Evolutionary conservation across 1,140 invertebrate genomes (phyloP), one percentile per base, ranked within the genome.

Genomic region (Chionoecetes opilio): DNA sequence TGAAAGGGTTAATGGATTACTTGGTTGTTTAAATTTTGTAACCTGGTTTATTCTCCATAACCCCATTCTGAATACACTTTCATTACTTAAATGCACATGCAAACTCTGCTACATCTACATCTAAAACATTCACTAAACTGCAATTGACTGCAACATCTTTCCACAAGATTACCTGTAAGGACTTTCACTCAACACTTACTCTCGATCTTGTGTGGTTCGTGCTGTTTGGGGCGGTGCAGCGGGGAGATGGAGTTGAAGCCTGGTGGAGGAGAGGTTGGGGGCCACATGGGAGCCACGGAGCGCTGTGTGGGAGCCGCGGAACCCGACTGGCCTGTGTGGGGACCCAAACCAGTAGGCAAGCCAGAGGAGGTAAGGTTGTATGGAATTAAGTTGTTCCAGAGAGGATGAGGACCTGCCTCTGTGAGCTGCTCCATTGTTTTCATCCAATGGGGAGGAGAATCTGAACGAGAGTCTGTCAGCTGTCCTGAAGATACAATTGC

Each of bases 401-500:
- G 94, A n/a, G 84, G 95, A 85, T 82, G 94, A 91, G 96, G 95
- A 86, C 97, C 97, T 38, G 96, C 96, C 95, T 97, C 97, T 96
- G 97, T 97, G 37, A 97, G 96, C 95, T 97, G 97, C 91, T 97
- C 97, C 92, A 97, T 96, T 88, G 97, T 97, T 93, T 97, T 97
- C 96, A 97, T 96, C 97, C 97, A 97, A 95, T 97, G 97, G 85
- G 97, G 97, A 84, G 97, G 96, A 96, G 96, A 97, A 53, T 97
- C 97, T 96, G 97, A 96, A 14, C 97, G 96, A 37, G 96, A 96
- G 84, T 96, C 96, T 92, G 96, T 96, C 46, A 96, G 95, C 91
- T 96, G 96, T n/a, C 96, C 96, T 41, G 96, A 96, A 26, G 96
- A 96, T 31, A 99, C 98, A 96, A 99, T 99, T 92, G 98, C 98